phyloP scores from a whole-genome alignment of 2,113 vertebrate species.

The Hippocampus abdominalis region DNA sequence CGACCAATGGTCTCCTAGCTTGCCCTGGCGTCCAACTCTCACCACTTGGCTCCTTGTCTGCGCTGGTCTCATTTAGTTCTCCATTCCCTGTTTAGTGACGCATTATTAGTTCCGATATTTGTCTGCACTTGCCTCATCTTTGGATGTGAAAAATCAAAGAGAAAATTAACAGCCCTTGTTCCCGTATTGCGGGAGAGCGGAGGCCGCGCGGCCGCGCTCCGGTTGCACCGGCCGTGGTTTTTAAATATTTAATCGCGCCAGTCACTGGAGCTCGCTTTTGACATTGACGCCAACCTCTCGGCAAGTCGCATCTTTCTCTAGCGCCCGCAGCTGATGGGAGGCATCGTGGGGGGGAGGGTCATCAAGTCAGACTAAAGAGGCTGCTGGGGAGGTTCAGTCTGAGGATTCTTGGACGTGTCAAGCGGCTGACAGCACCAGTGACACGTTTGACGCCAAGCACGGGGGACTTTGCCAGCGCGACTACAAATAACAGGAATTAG shows the following conservation, averaged over 20 bases:
- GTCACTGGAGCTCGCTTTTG: conserved; percentile 68
- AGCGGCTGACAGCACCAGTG: conserved; percentile 46
- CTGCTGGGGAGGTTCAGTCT: background rate
- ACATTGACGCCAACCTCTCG: conserved; percentile 68
- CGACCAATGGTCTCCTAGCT: background rate
- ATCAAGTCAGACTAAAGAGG: background rate
- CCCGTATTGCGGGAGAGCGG: conserved; percentile 42
- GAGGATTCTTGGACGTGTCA: conserved; percentile 35
- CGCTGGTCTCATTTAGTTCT: background rate
- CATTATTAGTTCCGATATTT: background rate
- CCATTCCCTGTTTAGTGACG: background rate
- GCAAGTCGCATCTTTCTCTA: conserved; percentile 43
- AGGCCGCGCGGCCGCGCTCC: conserved; percentile 57
- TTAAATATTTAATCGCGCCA: conserved; percentile 72
- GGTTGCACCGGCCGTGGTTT: conserved; percentile 38
- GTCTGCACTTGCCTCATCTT: background rate
- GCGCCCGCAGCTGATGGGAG: background rate
- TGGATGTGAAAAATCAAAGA: conserved; percentile 29
- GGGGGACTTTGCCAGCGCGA: conserved; percentile 34
- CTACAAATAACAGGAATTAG: conserved; percentile 47
- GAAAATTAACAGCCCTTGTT: conserved; percentile 70
- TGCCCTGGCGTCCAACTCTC: background rate
- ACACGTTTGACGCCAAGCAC: conserved; percentile 33
- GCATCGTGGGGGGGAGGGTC: conserved; percentile 1
- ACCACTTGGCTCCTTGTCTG: background rate